Conservation (phyloP, 2,113 vertebrate genomes). For the Turdus rufiventris region DNA sequence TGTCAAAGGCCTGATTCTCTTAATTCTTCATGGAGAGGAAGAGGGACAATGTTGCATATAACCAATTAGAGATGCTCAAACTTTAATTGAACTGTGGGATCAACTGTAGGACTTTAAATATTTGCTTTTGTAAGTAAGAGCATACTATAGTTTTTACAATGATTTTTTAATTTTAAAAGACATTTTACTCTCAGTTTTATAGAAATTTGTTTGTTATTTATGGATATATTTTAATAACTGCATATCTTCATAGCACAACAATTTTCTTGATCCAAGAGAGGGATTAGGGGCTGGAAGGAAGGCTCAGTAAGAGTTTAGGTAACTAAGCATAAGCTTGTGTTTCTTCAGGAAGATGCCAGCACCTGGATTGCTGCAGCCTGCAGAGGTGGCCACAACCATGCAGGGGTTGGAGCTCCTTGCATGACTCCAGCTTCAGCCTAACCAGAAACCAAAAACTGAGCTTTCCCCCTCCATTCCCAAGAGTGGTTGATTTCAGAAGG, state of each 20-base stretch:
- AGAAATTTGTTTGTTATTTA: background rate
- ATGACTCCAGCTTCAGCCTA: background rate
- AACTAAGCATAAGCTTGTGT: background rate
- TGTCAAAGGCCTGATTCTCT: background rate
- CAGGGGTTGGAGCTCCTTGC: background rate
- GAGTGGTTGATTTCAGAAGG: background rate
- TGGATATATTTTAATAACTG: background rate
- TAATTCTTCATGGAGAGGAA: background rate
- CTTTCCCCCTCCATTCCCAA: background rate
- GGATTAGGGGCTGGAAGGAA: background rate
- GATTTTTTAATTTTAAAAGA: background rate
- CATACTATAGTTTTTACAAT: background rate
- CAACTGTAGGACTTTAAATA: background rate
- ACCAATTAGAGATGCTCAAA: background rate
- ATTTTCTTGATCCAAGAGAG: background rate
- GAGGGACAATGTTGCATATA: background rate
- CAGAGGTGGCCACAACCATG: background rate
- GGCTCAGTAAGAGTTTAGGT: background rate
- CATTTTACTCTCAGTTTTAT: background rate
- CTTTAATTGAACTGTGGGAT: background rate
- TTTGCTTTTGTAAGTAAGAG: background rate
- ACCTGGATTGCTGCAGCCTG: background rate
- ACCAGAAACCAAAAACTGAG: background rate
- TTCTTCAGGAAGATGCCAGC: background rate
- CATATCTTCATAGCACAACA: background rate